phyloP scores from a whole-genome alignment of 2,888 invertebrate species.

The Cephus spinipes region DNA sequence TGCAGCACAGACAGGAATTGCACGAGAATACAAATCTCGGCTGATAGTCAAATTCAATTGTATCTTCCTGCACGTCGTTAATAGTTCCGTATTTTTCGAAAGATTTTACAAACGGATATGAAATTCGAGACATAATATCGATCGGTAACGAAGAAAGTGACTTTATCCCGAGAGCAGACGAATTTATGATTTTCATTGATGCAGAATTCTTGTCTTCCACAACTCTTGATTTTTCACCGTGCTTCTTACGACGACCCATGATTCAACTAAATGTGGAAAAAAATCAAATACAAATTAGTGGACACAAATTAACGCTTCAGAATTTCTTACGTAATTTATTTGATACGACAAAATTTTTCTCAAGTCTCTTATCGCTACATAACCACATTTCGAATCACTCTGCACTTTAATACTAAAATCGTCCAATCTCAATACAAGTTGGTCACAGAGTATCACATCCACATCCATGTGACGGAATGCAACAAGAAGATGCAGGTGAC shows the following conservation, averaged over 20 bases:
- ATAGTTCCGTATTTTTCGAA: constrained; percentile 1
- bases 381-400: too few species aligned
- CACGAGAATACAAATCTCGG: constrained; percentile 75
- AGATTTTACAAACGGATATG: constrained; percentile 21
- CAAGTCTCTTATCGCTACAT: too few species aligned
- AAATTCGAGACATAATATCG: constrained; percentile 25
- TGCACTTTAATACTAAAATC: neutral
- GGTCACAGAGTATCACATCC: neutral
- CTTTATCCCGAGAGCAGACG: neutral
- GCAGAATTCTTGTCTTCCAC: neutral
- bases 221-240: neutral
- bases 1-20: constrained; percentile 69
- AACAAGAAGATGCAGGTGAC: neutral
- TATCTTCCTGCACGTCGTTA: constrained; percentile 69
- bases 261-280: neutral
- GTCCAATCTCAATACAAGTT: neutral
- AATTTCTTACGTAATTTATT: too few species aligned
- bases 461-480: neutral
- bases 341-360: too few species aligned
- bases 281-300: neutral
- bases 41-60: constrained; percentile 74
- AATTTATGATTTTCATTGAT: neutral
- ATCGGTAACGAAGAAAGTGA: constrained; percentile 7
- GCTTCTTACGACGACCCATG: neutral
- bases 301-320: neutral